Evolutionary conservation across 2,113 vertebrate genomes (phyloP), one percentile per base, ranked within the genome.

Genomic region (Chlamydotis undulata): DNA sequence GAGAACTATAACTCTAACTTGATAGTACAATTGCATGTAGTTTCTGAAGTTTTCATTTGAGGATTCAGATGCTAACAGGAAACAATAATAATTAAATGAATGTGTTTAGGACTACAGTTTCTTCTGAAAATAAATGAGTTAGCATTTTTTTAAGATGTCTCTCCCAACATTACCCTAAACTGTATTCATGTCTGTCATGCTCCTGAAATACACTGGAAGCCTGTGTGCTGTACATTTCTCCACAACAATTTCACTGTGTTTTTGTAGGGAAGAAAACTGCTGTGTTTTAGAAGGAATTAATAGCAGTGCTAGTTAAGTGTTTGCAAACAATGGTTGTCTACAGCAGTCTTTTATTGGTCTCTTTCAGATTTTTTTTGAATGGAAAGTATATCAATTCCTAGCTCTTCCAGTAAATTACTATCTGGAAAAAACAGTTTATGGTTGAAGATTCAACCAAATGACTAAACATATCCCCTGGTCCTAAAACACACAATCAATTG

Each of bases 401-500:
- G 41, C 10, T 71, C 26, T 94, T 56, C 57, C 14, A 86, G 70
- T 52, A 41, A 65, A 19, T n/a, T 69, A 8, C 26, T 55, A 47
- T 93, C 93, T 63, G 61, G 68, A 85, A 81, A 81, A 86, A 76
- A 28, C 57, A 78, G 22, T 56, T 83, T 68, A 87, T 65, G 45
- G 45, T 31, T 68, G 16, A 69, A 49, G 45, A 76, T 97, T 90
- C 55, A 91, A 18, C 22, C 73, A 95, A 96, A 89, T 59, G 28
- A 74, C 87, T 84, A 96, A 97, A 91, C 41, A n/a, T 64, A 92
- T 83, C 82, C 26, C 10, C 37, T 22, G 70, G 63, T 94, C 82
- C 49, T 75, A 41, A 94, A 96, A 57, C 86, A 94, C 95, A 50
- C 82, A 88, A 95, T 97, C 63, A 94, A 28, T 83, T 96, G 49